Conservation (phyloP, 2,888 invertebrate species). For the Junonia oenone region DNA sequence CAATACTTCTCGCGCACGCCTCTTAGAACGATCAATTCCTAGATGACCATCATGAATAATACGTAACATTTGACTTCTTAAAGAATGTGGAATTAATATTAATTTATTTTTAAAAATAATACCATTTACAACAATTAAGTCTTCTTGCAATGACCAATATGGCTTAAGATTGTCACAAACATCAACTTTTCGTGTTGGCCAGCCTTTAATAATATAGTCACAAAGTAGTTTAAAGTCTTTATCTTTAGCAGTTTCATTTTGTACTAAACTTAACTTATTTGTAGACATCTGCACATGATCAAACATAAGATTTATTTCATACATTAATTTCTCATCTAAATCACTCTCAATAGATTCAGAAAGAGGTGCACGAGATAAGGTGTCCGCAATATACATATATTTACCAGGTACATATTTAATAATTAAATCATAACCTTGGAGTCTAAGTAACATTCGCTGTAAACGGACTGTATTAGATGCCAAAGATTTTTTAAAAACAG, state of each 20-base stretch:
- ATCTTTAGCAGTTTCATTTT: slow-evolving; percentile 20
- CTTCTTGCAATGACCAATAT: slow-evolving; percentile 19
- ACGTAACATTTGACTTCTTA: slow-evolving; percentile 30
- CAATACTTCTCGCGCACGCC: slow-evolving; percentile 35
- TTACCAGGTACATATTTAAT: slow-evolving; percentile 33
- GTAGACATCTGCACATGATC: slow-evolving; percentile 23
- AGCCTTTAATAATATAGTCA: slow-evolving; percentile 29
- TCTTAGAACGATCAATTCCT: slow-evolving; percentile 35
- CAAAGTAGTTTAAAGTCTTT: slow-evolving; percentile 4
- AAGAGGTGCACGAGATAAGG: slow-evolving; percentile 31
- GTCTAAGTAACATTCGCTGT: slow-evolving; percentile 34
- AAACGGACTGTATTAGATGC: slow-evolving; percentile 28
- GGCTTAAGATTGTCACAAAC: neutral
- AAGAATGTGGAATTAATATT: slow-evolving; percentile 29
- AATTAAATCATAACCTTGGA: slow-evolving; percentile 31
- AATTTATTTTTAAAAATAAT: slow-evolving; percentile 31
- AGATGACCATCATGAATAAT: slow-evolving; percentile 36
- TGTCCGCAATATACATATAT: slow-evolving; percentile 35
- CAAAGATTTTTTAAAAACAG: slow-evolving; percentile 33
- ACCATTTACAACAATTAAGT: slow-evolving; percentile 26
- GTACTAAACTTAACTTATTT: slow-evolving; percentile 21
- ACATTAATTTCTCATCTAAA: neutral
- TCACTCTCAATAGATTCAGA: slow-evolving; percentile 11
- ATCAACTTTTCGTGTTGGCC: slow-evolving; percentile 30
- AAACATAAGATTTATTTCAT: slow-evolving; percentile 1